phyloP scores from a whole-genome alignment of 1,140 invertebrate genomes.

The Phthorimaea operculella region DNA sequence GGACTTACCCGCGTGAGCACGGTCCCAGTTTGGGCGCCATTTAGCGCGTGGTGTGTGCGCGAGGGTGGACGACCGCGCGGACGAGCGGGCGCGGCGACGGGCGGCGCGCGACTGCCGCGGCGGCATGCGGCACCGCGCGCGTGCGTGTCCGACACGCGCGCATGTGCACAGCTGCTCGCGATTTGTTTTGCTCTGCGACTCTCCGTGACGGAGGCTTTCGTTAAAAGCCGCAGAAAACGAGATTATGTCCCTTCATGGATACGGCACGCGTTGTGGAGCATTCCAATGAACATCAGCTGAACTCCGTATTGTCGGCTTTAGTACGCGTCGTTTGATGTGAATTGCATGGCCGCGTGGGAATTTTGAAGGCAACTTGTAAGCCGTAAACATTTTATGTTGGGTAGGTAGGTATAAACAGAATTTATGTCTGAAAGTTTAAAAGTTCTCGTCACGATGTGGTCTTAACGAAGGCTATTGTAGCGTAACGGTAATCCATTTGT shows the following conservation, averaged over 20 bases:
- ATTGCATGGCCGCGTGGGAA: constrained; percentile 15
- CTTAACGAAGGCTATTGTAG: background rate
- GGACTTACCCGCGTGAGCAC: constrained; percentile 54
- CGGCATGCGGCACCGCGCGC: constrained; percentile 24
- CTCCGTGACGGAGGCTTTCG: constrained; percentile 30
- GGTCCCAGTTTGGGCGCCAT: constrained; percentile 57
- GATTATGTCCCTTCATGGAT: constrained; percentile 46
- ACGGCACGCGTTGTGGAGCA: constrained; percentile 40
- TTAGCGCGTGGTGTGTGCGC: constrained; percentile 44
- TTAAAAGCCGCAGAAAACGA: constrained; percentile 43
- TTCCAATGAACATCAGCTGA: constrained; percentile 41
- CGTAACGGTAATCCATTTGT: background rate
- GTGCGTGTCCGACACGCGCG: constrained; percentile 39
- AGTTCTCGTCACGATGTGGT: background rate
- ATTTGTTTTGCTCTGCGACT: constrained; percentile 57
- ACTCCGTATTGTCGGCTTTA: constrained; percentile 33
- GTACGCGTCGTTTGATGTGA: constrained; percentile 32
- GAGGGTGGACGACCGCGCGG: constrained; percentile 12
- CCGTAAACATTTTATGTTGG: background rate
- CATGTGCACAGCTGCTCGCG: constrained; percentile 39
- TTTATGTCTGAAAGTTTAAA: background rate
- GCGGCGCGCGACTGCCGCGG: constrained; percentile 50
- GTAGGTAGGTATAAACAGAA: background rate
- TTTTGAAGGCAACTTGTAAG: background rate
- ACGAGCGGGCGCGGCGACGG: constrained; percentile 33